These are phyloP conservation scores for Cromileptes altivelis DNA, from an alignment of 2,113 vertebrate genomes.

Conservation along the genomic window DNA sequence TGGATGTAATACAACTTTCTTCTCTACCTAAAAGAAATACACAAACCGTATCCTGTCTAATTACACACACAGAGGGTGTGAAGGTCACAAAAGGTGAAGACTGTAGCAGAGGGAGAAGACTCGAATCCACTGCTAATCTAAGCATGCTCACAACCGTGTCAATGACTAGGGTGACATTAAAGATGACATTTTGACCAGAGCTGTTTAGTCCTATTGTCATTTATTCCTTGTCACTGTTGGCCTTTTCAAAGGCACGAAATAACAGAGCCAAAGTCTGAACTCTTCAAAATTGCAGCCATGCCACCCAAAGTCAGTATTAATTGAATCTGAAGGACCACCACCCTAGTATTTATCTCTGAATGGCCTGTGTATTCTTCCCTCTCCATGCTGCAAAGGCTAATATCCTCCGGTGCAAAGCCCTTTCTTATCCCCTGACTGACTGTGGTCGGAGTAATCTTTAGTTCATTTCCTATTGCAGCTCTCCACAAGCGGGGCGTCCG, in stretches of 20 bases:
- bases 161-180: slow-evolving; percentile 56
- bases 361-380: slow-evolving; percentile 40
- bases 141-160: slow-evolving; percentile 16
- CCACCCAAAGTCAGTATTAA: slow-evolving; percentile 75
- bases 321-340: slow-evolving; percentile 75
- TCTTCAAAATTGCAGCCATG: slow-evolving; percentile 53
- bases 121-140: slow-evolving; percentile 31
- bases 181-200: slow-evolving; percentile 71
- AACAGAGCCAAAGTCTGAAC: slow-evolving; percentile 31
- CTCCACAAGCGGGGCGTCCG: slow-evolving; percentile 47
- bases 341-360: slow-evolving; percentile 62
- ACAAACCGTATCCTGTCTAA: not conserved
- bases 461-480: slow-evolving; percentile 78
- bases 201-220: slow-evolving; percentile 54
- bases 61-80: slow-evolving; percentile 11
- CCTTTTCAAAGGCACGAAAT: slow-evolving; percentile 64
- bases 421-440: slow-evolving; percentile 58
- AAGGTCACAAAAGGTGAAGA: slow-evolving; percentile 54
- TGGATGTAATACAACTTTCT: not conserved
- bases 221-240: slow-evolving; percentile 48
- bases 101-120: not conserved
- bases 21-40: not conserved
- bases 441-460: slow-evolving; percentile 72
- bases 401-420: slow-evolving; percentile 60
- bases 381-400: slow-evolving; percentile 54